phyloP scores from a whole-genome alignment of 2,113 vertebrate genomes.

The Rousettus leschenaultii region DNA sequence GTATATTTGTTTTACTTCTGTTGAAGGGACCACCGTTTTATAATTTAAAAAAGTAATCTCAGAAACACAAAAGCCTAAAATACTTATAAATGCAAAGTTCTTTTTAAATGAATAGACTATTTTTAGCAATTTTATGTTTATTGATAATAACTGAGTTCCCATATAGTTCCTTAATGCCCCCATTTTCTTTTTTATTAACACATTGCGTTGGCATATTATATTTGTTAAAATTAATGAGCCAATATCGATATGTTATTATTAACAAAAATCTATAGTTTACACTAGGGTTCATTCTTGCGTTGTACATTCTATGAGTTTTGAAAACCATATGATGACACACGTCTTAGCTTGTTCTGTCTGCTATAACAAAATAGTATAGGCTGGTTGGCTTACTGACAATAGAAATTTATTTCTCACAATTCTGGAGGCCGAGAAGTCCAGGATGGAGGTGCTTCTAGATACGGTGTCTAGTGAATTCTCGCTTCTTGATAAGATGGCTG shows the following conservation, averaged over 20 bases:
- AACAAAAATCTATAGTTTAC: neutral
- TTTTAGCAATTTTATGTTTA: neutral
- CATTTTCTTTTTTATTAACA: neutral
- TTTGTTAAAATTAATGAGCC: neutral
- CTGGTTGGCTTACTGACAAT: neutral
- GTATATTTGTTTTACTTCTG: neutral
- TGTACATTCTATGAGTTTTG: neutral
- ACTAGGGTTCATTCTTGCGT: neutral
- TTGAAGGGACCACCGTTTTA: neutral
- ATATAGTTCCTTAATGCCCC: neutral
- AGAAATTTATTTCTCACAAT: neutral
- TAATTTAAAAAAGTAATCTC: neutral
- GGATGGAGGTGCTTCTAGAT: neutral
- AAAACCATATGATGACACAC: neutral
- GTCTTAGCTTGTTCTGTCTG: neutral
- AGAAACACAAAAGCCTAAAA: neutral
- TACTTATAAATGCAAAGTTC: neutral
- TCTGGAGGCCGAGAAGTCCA: neutral
- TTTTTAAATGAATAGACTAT: neutral
- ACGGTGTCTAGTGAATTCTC: neutral
- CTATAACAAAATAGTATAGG: neutral
- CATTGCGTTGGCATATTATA: neutral
- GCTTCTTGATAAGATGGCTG: neutral
- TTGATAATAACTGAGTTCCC: neutral
- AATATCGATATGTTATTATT: neutral